Evolutionary conservation across 2,888 invertebrate genomes (phyloP).

Genomic region (Scrobipalpa costella): DNA sequence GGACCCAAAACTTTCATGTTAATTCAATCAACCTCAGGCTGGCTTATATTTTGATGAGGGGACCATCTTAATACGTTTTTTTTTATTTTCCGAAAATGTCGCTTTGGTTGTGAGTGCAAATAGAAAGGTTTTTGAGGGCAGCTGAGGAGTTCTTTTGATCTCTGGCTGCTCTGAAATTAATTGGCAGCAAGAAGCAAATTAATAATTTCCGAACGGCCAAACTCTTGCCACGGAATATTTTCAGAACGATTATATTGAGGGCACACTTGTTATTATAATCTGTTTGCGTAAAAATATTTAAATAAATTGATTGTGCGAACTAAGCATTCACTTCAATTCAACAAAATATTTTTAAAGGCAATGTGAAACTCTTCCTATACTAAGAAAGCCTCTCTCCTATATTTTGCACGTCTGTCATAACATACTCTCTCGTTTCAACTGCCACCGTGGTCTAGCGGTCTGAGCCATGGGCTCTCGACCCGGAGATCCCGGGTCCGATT

Average conservation of each 20-base stretch:
- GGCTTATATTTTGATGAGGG: conserved; percentile 72
- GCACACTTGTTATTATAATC: too few species aligned
- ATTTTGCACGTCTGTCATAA: too few species aligned
- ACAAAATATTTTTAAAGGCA: too few species aligned
- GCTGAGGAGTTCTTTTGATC: background rate
- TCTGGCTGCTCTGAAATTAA: background rate
- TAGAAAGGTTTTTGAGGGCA: conserved; percentile 26
- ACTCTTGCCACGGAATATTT: background rate
- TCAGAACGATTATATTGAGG: background rate
- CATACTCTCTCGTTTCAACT: too few species aligned
- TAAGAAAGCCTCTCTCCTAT: too few species aligned
- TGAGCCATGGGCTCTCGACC: too few species aligned
- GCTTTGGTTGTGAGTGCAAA: background rate
- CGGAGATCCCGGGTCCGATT: too few species aligned
- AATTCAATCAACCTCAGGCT: conserved; percentile 71
- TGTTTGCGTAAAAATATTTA: too few species aligned
- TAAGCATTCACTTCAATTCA: too few species aligned
- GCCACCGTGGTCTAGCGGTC: too few species aligned
- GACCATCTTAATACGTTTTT: conserved; percentile 51
- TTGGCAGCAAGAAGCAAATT: conserved; percentile 7
- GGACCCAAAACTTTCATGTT: conserved; percentile 69
- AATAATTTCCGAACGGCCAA: background rate
- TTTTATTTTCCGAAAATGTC: conserved; percentile 34
- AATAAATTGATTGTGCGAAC: too few species aligned
- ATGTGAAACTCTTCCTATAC: too few species aligned